A percentile compares a stretch with the other conserved stretches of the same genome.
Evolutionary conservation across 2,797 vertebrate genomes (phyloP).

Genomic region (Pyrocephalus nanus): DNA sequence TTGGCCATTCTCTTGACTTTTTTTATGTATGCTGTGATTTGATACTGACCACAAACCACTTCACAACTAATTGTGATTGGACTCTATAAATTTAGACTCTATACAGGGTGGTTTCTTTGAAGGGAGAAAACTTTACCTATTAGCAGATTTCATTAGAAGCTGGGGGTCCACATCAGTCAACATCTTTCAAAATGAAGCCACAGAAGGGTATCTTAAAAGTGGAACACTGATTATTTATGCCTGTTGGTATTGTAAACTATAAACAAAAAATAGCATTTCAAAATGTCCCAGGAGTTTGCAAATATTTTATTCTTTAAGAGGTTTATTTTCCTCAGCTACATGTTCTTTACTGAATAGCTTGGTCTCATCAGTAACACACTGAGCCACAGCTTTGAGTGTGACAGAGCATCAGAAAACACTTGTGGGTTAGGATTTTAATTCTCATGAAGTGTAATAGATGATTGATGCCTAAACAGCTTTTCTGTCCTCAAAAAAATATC

Average conservation of each 20-base stretch:
- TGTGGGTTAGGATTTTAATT: background rate
- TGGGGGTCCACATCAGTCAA: background rate
- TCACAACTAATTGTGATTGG: background rate
- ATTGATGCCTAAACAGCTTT: background rate
- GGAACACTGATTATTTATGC: background rate
- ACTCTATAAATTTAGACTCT: background rate
- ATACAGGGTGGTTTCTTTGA: rapidly evolving
- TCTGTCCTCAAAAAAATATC: background rate
- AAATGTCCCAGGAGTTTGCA: background rate
- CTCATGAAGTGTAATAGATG: background rate
- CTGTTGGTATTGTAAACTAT: background rate
- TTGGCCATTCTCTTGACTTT: background rate
- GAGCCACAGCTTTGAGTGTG: background rate
- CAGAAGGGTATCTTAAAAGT: background rate
- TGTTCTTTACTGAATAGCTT: background rate
- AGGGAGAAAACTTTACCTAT: background rate
- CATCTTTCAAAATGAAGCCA: background rate
- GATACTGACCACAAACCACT: background rate
- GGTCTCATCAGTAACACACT: background rate
- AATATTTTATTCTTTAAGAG: background rate
- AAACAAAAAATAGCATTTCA: background rate
- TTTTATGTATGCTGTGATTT: background rate
- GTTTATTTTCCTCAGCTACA: background rate
- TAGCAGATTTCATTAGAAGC: background rate
- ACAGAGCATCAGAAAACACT: background rate